Evolutionary conservation across 2,797 vertebrate genomes (phyloP).

Genomic region (Clarias laeviceps): DNA sequence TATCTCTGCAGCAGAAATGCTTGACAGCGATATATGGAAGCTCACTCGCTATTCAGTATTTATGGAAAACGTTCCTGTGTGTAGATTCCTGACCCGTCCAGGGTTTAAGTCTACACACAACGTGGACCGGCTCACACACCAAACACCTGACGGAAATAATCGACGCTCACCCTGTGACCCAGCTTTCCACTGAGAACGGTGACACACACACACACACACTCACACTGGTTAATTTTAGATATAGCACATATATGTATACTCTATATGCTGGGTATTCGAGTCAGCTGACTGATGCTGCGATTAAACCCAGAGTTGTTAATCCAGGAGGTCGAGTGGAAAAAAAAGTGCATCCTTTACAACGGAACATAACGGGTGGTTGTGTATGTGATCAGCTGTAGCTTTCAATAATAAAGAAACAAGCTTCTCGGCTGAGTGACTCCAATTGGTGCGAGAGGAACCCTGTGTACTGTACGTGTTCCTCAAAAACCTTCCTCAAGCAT

Average conservation of each 20-base stretch:
- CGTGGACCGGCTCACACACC: neutral
- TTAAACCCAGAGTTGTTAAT: neutral
- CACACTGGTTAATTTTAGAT: neutral
- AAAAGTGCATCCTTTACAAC: neutral
- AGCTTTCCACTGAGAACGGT: neutral
- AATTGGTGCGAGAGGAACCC: neutral
- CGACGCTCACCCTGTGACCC: neutral
- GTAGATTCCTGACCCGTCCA: too few species aligned
- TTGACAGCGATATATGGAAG: too few species aligned
- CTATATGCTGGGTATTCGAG: neutral
- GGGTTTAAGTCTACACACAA: too few species aligned
- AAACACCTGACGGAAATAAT: neutral
- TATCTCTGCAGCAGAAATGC: too few species aligned
- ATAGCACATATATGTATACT: neutral
- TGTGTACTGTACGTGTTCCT: neutral
- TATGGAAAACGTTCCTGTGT: too few species aligned
- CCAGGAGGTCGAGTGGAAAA: neutral
- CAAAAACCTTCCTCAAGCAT: neutral
- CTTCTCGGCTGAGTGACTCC: neutral
- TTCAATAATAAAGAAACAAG: neutral
- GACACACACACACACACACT: neutral
- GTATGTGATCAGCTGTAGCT: neutral
- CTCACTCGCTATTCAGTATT: too few species aligned
- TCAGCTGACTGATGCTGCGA: conserved; percentile 2
- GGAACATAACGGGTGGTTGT: neutral